Conservation (phyloP, 2,888 invertebrate genomes). For the Meghimatium bilineatum region DNA sequence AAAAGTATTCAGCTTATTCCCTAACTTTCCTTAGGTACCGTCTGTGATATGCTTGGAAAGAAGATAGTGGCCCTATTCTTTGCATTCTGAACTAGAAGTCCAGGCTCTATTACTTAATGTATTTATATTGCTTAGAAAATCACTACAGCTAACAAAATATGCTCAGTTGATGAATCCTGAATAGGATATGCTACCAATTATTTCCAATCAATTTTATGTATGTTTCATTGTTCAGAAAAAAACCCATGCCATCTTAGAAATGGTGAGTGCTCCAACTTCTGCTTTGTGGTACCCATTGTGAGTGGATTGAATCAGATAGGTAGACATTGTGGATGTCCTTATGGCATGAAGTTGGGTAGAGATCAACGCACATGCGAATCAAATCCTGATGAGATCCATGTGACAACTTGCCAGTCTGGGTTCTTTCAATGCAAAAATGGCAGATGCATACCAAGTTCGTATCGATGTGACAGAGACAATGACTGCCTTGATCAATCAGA, state of each 20-base stretch:
- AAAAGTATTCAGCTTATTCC: too few relatives aligned
- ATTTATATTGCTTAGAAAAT: too few relatives aligned
- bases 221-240: slow-evolving; percentile 53
- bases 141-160: too few relatives aligned
- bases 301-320: slow-evolving; percentile 51
- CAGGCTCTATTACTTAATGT: too few relatives aligned
- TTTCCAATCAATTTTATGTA: background rate
- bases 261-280: slow-evolving; percentile 95
- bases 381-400: slow-evolving; percentile 91
- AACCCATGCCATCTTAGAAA: slow-evolving; percentile 91
- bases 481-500: slow-evolving; percentile 73
- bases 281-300: slow-evolving; percentile 88
- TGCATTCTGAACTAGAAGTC: too few relatives aligned
- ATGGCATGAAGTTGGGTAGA: slow-evolving; percentile 87
- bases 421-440: slow-evolving; percentile 96
- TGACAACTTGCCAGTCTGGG: slow-evolving; percentile 92
- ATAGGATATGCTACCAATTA: too few relatives aligned
- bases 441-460: slow-evolving; percentile 78
- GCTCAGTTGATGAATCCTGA: too few relatives aligned
- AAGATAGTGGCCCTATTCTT: too few relatives aligned
- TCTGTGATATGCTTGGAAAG: too few relatives aligned
- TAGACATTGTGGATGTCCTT: slow-evolving; percentile 90
- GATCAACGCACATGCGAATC: slow-evolving; percentile 85
- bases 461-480: slow-evolving; percentile 73
- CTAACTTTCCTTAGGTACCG: too few relatives aligned